A percentile compares a stretch with the other conserved stretches of the same genome.
Evolutionary conservation across 2,113 vertebrate species (phyloP).

Genomic region (Sterna hirundo): DNA sequence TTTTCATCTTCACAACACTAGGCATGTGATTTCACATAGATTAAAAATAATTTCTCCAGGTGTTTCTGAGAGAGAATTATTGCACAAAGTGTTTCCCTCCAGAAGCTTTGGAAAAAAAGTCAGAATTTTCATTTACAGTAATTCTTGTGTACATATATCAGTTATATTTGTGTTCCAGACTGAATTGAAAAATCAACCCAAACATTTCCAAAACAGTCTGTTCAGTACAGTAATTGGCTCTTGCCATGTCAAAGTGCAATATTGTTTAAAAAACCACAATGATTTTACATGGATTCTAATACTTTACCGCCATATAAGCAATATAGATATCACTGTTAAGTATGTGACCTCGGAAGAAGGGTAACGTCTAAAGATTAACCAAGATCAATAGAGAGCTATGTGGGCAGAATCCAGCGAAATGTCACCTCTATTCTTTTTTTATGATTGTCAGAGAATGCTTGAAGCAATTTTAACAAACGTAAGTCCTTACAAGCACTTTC

Average conservation of each 20-base stretch:
- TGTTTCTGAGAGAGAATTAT: neutral
- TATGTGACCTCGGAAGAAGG: neutral
- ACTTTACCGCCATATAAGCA: neutral
- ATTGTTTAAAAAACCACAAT: neutral
- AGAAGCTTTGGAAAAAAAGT: neutral
- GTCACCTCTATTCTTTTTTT: neutral
- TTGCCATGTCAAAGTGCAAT: neutral
- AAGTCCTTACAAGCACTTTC: neutral
- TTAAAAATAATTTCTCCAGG: neutral
- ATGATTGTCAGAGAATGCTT: neutral
- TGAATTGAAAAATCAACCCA: neutral
- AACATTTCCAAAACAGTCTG: neutral
- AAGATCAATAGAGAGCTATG: neutral
- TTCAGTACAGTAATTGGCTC: neutral
- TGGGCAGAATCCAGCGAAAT: neutral
- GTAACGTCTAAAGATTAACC: neutral
- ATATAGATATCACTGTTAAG: neutral
- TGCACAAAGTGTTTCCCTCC: neutral
- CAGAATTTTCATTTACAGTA: neutral
- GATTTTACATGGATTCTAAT: neutral
- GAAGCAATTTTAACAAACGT: neutral
- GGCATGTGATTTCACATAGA: neutral
- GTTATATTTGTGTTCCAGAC: neutral
- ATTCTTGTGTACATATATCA: neutral
- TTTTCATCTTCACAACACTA: neutral